Evolutionary conservation across 1,140 invertebrate genomes (phyloP).

Genomic region (Zaprionus kolodkinae): DNA sequence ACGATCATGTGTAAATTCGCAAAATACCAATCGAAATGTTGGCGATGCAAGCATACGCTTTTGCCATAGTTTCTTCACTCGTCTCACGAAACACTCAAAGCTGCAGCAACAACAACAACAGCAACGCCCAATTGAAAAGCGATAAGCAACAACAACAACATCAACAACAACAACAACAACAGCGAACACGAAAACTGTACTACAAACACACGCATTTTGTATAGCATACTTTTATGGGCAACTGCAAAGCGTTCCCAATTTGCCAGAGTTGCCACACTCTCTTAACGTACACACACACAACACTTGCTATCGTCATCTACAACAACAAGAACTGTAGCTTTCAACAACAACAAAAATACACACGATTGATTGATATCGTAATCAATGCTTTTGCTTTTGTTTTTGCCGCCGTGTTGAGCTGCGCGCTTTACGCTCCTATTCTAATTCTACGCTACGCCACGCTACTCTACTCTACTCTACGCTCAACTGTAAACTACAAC

Average conservation of each 20-base stretch:
- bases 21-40: conserved; percentile 32
- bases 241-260: conserved; percentile 12
- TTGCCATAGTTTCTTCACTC: conserved; percentile 38
- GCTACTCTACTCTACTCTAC: conserved; percentile 34
- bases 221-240: conserved; percentile 78
- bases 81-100: conserved; percentile 24
- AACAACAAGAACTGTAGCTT: conserved; percentile 12
- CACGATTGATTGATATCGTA: conserved; percentile 68
- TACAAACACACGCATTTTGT: conserved; percentile 53
- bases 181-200: conserved; percentile 71
- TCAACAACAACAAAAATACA: conserved; percentile 23
- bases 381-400: conserved; percentile 79
- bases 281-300: conserved; percentile 1
- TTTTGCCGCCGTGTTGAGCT: conserved; percentile 53
- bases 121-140: conserved; percentile 32
- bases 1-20: conserved; percentile 10
- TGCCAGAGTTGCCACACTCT: too few species aligned
- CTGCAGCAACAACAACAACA: conserved; percentile 8
- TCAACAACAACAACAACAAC: conserved; percentile 55
- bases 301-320: conserved; percentile 21
- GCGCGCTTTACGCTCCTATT: conserved; percentile 66
- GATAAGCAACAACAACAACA: conserved; percentile 48
- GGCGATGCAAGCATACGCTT: conserved; percentile 44
- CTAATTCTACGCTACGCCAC: conserved; percentile 19
- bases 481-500: conserved; percentile 24